Conservation (phyloP, 2,113 vertebrate genomes). For the Myodes glareolus region DNA sequence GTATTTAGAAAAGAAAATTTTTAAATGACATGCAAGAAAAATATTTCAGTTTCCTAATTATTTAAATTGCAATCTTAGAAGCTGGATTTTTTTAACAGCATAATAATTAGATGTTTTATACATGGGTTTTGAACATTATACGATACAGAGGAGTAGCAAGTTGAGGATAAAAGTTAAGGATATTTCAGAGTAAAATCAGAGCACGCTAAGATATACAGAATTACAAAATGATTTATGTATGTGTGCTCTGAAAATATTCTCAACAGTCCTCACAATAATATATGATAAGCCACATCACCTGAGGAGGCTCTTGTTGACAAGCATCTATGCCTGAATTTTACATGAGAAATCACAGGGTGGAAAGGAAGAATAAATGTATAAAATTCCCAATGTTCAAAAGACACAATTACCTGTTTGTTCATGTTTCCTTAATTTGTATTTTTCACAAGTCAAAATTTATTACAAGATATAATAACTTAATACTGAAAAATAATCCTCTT, state of each 20-base stretch:
- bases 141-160: neutral
- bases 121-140: conserved; percentile 42
- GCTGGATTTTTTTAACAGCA: conserved; percentile 74
- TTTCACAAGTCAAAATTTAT: neutral
- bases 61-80: conserved; percentile 69
- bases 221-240: neutral
- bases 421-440: neutral
- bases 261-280: neutral
- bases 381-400: neutral
- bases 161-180: conserved; percentile 21
- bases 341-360: neutral
- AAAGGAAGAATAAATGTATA: neutral
- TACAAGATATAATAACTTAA: neutral
- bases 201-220: conserved; percentile 5
- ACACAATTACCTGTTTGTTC: neutral
- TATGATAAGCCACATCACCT: neutral
- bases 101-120: conserved; percentile 73
- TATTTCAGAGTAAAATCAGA: conserved; percentile 34
- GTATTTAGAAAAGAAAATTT: neutral
- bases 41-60: conserved; percentile 74
- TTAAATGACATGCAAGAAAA: conserved; percentile 62
- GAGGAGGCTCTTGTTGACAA: neutral
- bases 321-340: neutral
- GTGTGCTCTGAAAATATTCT: neutral
- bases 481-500: neutral